These are phyloP conservation scores for Ooceraea biroi DNA, from an alignment of 1,140 invertebrate genomes.

Conservation along the genomic window DNA sequence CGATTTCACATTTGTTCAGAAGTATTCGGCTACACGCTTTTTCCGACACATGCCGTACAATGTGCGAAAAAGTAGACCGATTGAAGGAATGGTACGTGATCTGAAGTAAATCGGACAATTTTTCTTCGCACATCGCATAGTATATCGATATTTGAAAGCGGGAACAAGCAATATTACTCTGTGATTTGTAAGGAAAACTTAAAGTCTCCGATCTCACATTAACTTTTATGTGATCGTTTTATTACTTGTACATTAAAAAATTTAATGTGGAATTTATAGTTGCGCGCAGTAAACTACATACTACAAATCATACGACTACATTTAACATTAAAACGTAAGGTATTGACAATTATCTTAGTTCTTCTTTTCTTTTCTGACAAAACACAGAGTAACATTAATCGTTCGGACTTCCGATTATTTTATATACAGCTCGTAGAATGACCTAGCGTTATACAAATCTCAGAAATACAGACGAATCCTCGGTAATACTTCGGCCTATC, in stretches of 20 bases:
- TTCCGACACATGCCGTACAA: constrained; percentile 42
- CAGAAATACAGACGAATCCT: constrained; percentile 57
- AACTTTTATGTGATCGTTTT: not conserved
- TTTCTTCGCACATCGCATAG: constrained; percentile 46
- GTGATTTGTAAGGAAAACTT: not conserved
- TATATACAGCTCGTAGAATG: constrained; percentile 40
- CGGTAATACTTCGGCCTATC: constrained; percentile 39
- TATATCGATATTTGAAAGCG: constrained; percentile 15
- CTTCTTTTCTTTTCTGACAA: not conserved
- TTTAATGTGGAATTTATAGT: not conserved
- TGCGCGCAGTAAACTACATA: not conserved
- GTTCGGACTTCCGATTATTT: not conserved
- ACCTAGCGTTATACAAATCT: constrained; percentile 15
- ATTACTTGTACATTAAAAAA: not conserved
- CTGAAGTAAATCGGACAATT: constrained; percentile 32
- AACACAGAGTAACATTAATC: constrained; percentile 9
- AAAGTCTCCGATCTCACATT: not conserved
- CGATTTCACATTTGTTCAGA: not conserved
- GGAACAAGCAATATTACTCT: constrained; percentile 21
- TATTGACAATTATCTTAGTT: not conserved
- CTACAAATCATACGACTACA: not conserved
- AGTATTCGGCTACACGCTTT: constrained; percentile 11
- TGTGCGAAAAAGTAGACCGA: constrained; percentile 55
- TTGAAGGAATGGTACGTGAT: constrained; percentile 48
- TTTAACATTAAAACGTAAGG: not conserved